Conservation (phyloP, 2,888 invertebrate species). For the Aradus depressus region DNA sequence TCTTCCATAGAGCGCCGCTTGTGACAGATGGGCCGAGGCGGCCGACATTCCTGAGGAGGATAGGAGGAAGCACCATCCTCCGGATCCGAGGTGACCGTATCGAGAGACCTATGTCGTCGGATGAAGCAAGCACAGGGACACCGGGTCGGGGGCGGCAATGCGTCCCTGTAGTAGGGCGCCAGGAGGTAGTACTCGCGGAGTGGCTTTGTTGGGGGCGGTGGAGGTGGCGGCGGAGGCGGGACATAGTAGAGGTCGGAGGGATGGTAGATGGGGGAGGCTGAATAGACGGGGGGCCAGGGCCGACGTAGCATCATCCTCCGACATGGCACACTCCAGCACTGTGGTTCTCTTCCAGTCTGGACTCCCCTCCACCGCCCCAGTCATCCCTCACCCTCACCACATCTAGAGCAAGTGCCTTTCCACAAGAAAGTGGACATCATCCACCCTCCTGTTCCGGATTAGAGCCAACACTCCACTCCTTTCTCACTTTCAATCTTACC, state of each 20-base stretch:
- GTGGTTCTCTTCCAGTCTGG: too few relatives aligned
- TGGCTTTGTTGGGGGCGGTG: conserved; percentile 39
- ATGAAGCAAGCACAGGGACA: conserved; percentile 30
- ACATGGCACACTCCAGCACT: conserved; percentile 16
- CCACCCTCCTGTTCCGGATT: too few relatives aligned
- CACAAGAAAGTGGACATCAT: too few relatives aligned
- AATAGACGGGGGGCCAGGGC: conserved; percentile 54
- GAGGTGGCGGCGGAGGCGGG: conserved; percentile 38
- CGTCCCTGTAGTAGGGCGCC: conserved; percentile 56
- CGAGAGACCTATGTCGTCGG: conserved; percentile 53
- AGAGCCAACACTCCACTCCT: too few relatives aligned
- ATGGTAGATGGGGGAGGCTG: conserved; percentile 21
- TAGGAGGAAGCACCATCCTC: conserved; percentile 33
- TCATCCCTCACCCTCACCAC: background rate
- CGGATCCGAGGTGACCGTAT: conserved; percentile 40
- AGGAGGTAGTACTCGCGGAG: conserved; percentile 51
- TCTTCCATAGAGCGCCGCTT: conserved; percentile 63
- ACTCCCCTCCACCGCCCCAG: background rate
- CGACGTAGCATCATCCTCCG: conserved; percentile 39
- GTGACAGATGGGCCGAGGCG: conserved; percentile 33
- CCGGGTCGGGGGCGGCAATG: conserved; percentile 47
- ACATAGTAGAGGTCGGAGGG: conserved; percentile 29
- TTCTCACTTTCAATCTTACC: too few relatives aligned
- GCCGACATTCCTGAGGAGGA: conserved; percentile 38
- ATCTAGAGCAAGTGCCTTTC: background rate